Evolutionary conservation across 37 sponge, comb jelly and placozoan species (phyloP).

Genomic region (Cladorhizidae sp.): DNA sequence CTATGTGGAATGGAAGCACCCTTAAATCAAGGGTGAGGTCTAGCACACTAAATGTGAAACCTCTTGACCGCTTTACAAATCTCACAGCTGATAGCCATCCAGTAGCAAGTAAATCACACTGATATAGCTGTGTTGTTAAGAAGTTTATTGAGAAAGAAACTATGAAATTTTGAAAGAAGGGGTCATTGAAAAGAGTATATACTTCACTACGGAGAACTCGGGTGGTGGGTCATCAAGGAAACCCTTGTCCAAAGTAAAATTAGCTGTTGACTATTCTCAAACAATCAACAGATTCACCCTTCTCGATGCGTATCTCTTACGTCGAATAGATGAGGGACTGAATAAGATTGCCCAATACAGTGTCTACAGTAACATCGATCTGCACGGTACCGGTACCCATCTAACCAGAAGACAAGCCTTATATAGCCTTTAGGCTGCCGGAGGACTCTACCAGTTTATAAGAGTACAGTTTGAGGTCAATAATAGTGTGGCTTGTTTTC

Average conservation of each 20-base stretch:
- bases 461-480: slow-evolving; percentile 11
- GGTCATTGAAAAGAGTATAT: not conserved
- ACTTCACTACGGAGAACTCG: slow-evolving; percentile 1
- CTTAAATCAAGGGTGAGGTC: not conserved
- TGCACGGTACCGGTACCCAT: not conserved
- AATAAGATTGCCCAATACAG: not conserved
- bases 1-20: no score
- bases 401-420: no score
- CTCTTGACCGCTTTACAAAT: slow-evolving; percentile 4
- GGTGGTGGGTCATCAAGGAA: not conserved
- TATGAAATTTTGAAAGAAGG: not conserved
- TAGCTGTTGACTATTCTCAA: slow-evolving; percentile 9
- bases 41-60: slow-evolving; percentile 7
- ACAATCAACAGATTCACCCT: slow-evolving; percentile 12
- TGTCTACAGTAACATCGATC: slow-evolving; percentile 13
- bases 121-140: not conserved
- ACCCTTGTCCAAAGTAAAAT: not conserved
- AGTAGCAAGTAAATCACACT: not conserved
- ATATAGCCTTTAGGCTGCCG: not conserved
- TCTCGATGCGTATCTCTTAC: not conserved
- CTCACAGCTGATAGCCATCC: slow-evolving; percentile 9
- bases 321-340: not conserved
- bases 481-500: slow-evolving; percentile 17
- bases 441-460: slow-evolving; percentile 15
- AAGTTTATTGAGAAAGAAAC: slow-evolving; percentile 4